Conservation (phyloP, 2,888 invertebrate species). For the Mimachlamys varia region DNA sequence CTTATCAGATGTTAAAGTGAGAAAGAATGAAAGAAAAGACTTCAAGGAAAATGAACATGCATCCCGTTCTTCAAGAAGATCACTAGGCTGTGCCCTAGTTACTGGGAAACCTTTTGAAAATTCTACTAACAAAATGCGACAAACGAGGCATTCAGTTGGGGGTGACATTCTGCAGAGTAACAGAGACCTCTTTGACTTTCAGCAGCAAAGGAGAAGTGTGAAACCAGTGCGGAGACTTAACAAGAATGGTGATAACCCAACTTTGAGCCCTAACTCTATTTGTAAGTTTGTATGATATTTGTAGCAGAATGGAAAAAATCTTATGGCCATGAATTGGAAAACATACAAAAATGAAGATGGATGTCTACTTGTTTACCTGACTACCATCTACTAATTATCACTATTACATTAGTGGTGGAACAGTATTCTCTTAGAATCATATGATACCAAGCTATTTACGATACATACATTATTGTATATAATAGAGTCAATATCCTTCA, state of each 20-base stretch:
- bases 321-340: too few relatives aligned
- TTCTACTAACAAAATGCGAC: background rate
- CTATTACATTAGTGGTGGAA: too few relatives aligned
- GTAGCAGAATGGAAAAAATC: too few relatives aligned
- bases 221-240: background rate
- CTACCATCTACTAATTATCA: too few relatives aligned
- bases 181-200: background rate
- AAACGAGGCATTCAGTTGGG: background rate
- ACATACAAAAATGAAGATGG: too few relatives aligned
- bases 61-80: background rate
- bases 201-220: background rate
- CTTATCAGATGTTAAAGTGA: background rate
- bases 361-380: too few relatives aligned
- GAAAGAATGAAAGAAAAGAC: background rate
- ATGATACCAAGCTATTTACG: too few relatives aligned
- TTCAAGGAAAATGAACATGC: background rate
- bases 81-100: background rate
- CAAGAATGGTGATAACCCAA: background rate
- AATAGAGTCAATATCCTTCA: too few relatives aligned
- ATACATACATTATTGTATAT: too few relatives aligned
- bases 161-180: background rate
- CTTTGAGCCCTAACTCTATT: background rate
- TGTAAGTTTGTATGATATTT: background rate
- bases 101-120: conserved; percentile 15
- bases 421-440: too few relatives aligned